A percentile compares a stretch with the other conserved stretches of the same genome.
Evolutionary conservation across 2,888 invertebrate species (phyloP).

Genomic region (Drosophila anceps): DNA sequence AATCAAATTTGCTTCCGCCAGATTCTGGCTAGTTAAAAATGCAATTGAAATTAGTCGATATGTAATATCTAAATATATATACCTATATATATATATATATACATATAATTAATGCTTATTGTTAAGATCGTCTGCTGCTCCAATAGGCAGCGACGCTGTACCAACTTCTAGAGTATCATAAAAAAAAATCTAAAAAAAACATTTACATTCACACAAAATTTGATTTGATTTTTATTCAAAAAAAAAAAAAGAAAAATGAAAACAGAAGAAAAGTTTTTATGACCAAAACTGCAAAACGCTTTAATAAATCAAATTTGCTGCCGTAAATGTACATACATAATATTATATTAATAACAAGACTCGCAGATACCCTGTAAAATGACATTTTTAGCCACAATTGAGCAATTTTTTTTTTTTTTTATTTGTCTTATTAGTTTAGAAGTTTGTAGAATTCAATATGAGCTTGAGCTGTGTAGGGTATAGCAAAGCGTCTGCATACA

Average conservation of each 20-base stretch:
- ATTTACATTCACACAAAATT: conserved; percentile 35
- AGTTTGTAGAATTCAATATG: conserved; percentile 9
- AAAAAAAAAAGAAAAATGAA: neutral
- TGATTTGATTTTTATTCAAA: conserved; percentile 30
- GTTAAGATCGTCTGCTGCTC: conserved; percentile 24
- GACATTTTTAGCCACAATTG: conserved; percentile 34
- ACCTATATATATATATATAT: conserved; percentile 27
- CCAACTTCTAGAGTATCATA: conserved; percentile 54
- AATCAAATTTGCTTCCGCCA: conserved; percentile 84
- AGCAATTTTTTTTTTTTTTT: neutral
- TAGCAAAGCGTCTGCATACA: conserved; percentile 13
- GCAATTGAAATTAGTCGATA: conserved; percentile 77
- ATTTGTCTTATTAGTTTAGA: conserved; percentile 2
- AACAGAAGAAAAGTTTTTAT: conserved; percentile 26
- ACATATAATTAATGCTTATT: conserved; percentile 15
- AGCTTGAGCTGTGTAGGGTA: conserved; percentile 43
- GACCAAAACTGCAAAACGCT: conserved; percentile 53
- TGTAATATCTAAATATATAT: conserved; percentile 54
- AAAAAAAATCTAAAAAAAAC: conserved; percentile 14
- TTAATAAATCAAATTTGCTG: conserved; percentile 63
- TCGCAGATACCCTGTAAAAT: conserved; percentile 47
- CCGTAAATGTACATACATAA: conserved; percentile 43
- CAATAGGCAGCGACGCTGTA: conserved; percentile 34
- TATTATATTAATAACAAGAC: conserved; percentile 25
- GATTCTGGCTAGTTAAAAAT: conserved; percentile 80